These are phyloP conservation scores for Pristionchus japonicus DNA, from an alignment of 2,888 invertebrate species.

Conservation along the genomic window DNA sequence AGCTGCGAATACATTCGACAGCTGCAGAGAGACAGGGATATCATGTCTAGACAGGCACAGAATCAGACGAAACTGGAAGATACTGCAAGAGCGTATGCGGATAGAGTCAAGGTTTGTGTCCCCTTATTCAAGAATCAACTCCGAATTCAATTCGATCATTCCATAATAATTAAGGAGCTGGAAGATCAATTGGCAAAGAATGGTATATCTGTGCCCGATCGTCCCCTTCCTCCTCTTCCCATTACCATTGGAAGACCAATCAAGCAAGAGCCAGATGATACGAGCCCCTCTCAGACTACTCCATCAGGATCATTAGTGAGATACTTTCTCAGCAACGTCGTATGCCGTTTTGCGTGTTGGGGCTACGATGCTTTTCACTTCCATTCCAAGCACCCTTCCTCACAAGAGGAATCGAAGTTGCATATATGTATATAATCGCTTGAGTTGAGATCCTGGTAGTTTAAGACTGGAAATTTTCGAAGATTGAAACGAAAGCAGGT, in stretches of 20 bases:
- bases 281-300: conserved; percentile 67
- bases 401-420: too few relatives aligned
- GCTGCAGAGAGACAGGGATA: conserved; percentile 82
- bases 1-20: conserved; percentile 96
- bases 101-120: conserved; percentile 68
- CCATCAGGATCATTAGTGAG: conserved; percentile 69
- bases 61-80: conserved; percentile 61
- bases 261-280: conserved; percentile 73
- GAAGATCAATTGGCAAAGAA: conserved; percentile 70
- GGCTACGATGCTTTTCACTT: too few relatives aligned
- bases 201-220: conserved; percentile 69
- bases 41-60: conserved; percentile 74
- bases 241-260: conserved; percentile 62
- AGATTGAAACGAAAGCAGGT: too few relatives aligned
- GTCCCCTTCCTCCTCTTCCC: conserved; percentile 55
- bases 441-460: too few relatives aligned
- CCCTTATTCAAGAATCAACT: too few relatives aligned
- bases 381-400: too few relatives aligned
- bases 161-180: conserved; percentile 57
- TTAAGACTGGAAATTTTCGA: too few relatives aligned
- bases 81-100: conserved; percentile 66
- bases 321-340: background rate
- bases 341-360: too few relatives aligned
- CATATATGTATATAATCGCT: too few relatives aligned
- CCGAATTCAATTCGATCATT: background rate